Percentiles rank a stretch among this genome's conserved stretches.
Conservation (phyloP, 2,113 vertebrate genomes). For the Lamprotornis superbus region DNA sequence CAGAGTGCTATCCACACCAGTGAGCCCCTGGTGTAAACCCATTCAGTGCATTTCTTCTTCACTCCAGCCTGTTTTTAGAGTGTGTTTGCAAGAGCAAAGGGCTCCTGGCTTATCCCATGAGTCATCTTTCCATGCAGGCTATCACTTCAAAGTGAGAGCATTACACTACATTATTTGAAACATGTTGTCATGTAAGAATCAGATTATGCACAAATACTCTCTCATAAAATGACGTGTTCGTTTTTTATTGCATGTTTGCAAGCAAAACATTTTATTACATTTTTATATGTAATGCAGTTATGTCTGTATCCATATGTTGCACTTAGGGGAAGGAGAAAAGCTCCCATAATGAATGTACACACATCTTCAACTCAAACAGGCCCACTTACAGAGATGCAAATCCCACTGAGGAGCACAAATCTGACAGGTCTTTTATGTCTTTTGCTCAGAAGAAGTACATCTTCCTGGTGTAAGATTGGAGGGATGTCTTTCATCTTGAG, state of each 20-base stretch:
- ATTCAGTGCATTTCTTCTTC: not conserved
- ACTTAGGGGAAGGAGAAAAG: not conserved
- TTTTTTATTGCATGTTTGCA: not conserved
- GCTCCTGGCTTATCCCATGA: not conserved
- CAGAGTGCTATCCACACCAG: not conserved
- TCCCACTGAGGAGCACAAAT: not conserved
- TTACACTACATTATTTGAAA: constrained; percentile 9
- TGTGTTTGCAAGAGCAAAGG: not conserved
- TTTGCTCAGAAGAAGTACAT: not conserved
- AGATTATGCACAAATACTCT: not conserved
- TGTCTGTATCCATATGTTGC: not conserved
- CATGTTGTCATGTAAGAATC: not conserved
- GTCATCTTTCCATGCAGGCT: not conserved
- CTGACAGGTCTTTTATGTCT: not conserved
- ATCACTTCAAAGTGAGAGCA: not conserved
- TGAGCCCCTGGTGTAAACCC: not conserved
- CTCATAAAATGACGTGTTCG: constrained; percentile 25
- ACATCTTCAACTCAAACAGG: not conserved
- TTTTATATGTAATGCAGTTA: not conserved
- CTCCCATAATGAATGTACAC: not conserved
- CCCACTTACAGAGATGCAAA: not conserved
- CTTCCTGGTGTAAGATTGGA: not conserved
- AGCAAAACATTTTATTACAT: not conserved
- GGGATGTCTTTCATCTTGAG: not conserved
- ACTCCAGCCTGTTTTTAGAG: not conserved